Evolutionary conservation across 1,140 invertebrate species (phyloP).

Genomic region (Scylla paramamosain): DNA sequence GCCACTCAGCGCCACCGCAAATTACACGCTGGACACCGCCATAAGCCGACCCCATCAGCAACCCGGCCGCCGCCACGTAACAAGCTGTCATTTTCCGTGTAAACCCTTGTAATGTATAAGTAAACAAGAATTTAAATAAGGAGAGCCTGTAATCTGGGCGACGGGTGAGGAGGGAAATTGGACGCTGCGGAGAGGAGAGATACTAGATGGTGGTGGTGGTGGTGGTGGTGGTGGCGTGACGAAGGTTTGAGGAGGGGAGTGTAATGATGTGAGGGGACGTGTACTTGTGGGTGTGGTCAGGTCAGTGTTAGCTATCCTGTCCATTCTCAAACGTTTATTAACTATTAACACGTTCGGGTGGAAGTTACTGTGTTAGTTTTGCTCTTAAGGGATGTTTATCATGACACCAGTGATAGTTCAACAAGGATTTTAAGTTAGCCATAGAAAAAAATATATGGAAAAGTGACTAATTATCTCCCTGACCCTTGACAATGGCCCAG

Average conservation of each 20-base stretch:
- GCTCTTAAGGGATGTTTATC: too few species aligned
- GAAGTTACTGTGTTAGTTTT: too few species aligned
- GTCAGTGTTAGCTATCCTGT: too few species aligned
- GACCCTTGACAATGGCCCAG: too few species aligned
- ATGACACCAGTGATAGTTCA: too few species aligned
- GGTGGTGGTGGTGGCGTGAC: not conserved
- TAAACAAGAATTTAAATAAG: not conserved
- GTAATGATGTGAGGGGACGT: not conserved
- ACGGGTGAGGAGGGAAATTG: not conserved
- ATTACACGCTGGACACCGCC: not conserved
- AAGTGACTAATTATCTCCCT: too few species aligned
- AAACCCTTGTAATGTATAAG: not conserved
- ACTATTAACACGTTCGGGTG: too few species aligned
- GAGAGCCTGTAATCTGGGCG: not conserved
- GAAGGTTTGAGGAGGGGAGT: not conserved
- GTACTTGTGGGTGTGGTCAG: too few species aligned
- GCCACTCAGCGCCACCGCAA: not conserved
- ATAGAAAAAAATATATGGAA: too few species aligned
- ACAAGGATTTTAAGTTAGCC: too few species aligned
- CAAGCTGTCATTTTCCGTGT: not conserved
- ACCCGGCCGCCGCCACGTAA: not conserved
- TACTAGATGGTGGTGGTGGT: not conserved
- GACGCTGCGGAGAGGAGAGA: not conserved
- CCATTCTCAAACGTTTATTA: too few species aligned
- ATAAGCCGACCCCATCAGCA: not conserved